A percentile compares a stretch with the other conserved stretches of the same genome.
Evolutionary conservation across 2,888 invertebrate species (phyloP).

Genomic region (Oxytorus armatus): DNA sequence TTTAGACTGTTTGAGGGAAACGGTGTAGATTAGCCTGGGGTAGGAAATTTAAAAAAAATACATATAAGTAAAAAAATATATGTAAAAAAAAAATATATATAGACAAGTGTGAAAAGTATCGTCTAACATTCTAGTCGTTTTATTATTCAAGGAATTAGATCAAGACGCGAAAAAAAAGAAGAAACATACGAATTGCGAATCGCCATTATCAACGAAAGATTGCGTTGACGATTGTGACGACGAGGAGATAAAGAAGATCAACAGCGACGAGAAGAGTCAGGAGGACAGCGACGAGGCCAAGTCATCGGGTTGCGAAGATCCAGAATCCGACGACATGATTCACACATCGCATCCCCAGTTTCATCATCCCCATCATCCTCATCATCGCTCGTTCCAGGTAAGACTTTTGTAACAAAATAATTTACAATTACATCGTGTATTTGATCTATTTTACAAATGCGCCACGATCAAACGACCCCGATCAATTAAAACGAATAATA

Average conservation of each 20-base stretch:
- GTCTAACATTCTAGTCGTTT: conserved; percentile 17
- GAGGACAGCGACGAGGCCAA: conserved; percentile 57
- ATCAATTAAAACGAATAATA: too few species aligned
- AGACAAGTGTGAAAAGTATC: too few species aligned
- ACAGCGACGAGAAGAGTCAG: conserved; percentile 68
- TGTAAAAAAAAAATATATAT: too few species aligned
- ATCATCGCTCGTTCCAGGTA: conserved; percentile 90
- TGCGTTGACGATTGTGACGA: conserved; percentile 79
- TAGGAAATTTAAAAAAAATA: too few species aligned
- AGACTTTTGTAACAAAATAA: conserved; percentile 74
- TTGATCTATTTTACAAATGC: not conserved
- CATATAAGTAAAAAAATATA: too few species aligned
- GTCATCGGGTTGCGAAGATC: conserved; percentile 83
- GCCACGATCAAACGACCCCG: too few species aligned
- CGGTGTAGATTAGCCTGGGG: too few species aligned
- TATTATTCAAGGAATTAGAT: conserved; percentile 72
- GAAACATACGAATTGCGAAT: conserved; percentile 42
- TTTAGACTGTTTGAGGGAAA: too few species aligned
- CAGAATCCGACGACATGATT: conserved; percentile 87
- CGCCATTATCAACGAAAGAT: conserved; percentile 75
- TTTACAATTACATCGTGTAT: not conserved
- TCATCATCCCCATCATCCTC: conserved; percentile 86
- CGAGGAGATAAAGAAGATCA: conserved; percentile 75
- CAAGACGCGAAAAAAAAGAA: conserved; percentile 75
- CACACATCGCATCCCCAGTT: conserved; percentile 86